These are phyloP conservation scores for Hypsibius dujardini DNA, from an alignment of 1,140 invertebrate genomes.

Conservation along the genomic window DNA sequence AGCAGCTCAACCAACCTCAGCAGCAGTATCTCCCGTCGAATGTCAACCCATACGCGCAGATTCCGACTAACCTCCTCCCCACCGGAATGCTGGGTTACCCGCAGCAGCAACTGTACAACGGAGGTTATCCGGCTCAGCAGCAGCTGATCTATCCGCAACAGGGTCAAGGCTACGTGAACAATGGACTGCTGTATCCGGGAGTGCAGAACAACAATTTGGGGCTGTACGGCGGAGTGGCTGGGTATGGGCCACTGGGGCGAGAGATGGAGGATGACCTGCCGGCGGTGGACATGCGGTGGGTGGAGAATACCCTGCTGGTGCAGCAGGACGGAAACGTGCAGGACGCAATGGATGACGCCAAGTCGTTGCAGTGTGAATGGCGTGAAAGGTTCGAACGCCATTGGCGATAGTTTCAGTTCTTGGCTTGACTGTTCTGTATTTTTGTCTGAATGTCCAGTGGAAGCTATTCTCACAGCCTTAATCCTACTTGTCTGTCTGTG, in stretches of 20 bases:
- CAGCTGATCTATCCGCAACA: too few relatives aligned
- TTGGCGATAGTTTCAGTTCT: too few relatives aligned
- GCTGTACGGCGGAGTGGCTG: neutral
- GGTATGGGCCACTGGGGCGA: neutral
- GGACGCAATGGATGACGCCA: constrained; percentile 83
- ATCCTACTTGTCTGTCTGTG: too few relatives aligned
- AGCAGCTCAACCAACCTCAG: neutral
- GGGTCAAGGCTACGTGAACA: too few relatives aligned
- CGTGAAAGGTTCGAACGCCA: constrained; percentile 51
- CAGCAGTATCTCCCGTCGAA: neutral
- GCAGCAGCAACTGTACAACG: too few relatives aligned
- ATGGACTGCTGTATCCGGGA: neutral
- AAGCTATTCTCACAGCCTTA: too few relatives aligned
- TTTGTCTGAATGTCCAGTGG: too few relatives aligned
- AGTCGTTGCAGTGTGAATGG: constrained; percentile 79
- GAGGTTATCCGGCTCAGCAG: too few relatives aligned
- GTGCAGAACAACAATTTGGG: neutral
- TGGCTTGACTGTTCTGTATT: too few relatives aligned
- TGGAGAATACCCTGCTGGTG: constrained; percentile 83
- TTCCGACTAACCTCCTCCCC: neutral
- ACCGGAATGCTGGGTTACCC: neutral
- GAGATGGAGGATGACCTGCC: neutral
- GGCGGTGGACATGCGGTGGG: constrained; percentile 2
- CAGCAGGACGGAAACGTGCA: constrained; percentile 87
- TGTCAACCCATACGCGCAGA: neutral